These are phyloP conservation scores for Hycleus cichorii DNA, from an alignment of 1,140 invertebrate genomes.

Conservation along the genomic window DNA sequence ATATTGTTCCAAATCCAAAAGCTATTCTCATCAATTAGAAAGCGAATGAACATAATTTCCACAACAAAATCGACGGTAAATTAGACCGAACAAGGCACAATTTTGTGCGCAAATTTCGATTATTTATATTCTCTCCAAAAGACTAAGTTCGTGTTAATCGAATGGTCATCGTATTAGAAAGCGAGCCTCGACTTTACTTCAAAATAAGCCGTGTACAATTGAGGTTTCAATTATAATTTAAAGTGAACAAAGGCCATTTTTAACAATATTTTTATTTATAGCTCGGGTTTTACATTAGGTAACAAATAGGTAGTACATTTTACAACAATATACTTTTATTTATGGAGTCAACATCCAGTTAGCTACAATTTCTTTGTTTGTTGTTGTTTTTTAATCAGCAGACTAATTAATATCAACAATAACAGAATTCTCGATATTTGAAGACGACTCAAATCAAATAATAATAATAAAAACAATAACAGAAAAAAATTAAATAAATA, in stretches of 20 bases:
- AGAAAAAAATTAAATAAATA: neutral
- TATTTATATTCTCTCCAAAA: too few relatives aligned
- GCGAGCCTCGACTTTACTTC: too few relatives aligned
- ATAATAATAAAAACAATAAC: too few relatives aligned
- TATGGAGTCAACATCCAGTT: neutral
- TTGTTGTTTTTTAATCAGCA: neutral
- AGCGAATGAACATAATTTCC: too few relatives aligned
- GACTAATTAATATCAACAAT: neutral
- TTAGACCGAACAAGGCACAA: too few relatives aligned
- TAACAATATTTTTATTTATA: conserved; percentile 26
- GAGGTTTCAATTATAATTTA: too few relatives aligned
- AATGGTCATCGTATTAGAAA: too few relatives aligned
- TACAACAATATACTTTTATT: conserved; percentile 19
- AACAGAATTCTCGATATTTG: neutral
- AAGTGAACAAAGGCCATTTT: conserved; percentile 2
- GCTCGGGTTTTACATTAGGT: conserved; percentile 25
- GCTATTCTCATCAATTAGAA: neutral
- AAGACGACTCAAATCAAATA: neutral
- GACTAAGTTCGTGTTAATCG: too few relatives aligned
- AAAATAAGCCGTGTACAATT: too few relatives aligned
- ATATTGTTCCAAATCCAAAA: too few relatives aligned
- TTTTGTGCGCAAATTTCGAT: too few relatives aligned
- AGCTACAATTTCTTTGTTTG: neutral
- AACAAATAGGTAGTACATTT: conserved; percentile 29
- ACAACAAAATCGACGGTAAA: too few relatives aligned